Conservation (phyloP, 2,113 vertebrate species). For the Myiopsitta monachus region DNA sequence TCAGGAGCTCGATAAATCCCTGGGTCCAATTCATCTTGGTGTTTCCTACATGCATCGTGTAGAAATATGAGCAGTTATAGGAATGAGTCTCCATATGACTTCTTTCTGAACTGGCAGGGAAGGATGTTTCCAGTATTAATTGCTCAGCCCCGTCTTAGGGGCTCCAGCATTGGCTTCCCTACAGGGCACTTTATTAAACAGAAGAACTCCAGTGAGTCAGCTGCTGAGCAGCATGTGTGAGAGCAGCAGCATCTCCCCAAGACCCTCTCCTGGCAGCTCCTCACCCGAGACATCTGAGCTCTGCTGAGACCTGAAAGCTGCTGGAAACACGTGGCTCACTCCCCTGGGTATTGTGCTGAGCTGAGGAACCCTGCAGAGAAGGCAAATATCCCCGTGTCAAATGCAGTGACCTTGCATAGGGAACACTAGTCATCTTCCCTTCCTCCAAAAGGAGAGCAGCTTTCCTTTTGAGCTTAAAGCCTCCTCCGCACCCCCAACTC, state of each 20-base stretch:
- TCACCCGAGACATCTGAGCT: neutral
- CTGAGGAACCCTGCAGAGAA: neutral
- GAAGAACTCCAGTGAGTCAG: neutral
- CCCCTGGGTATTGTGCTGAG: neutral
- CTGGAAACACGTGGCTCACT: neutral
- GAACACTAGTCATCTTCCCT: neutral
- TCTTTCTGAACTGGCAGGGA: neutral
- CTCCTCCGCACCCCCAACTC: rapidly evolving
- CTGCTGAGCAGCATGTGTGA: neutral
- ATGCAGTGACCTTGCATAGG: neutral
- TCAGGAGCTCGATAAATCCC: neutral
- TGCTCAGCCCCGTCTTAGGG: neutral
- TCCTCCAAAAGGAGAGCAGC: neutral
- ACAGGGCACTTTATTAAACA: conserved; percentile 19
- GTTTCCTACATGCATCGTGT: neutral
- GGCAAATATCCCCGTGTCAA: neutral
- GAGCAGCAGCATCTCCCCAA: neutral
- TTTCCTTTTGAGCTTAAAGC: neutral
- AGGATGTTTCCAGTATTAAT: conserved; percentile 2
- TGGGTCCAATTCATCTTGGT: neutral
- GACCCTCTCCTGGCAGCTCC: conserved; percentile 3
- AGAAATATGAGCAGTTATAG: neutral
- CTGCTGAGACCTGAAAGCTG: neutral
- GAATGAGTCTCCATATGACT: neutral
- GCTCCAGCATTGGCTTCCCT: conserved; percentile 2